These are phyloP conservation scores for Galemys pyrenaicus DNA, from an alignment of 2,113 vertebrate genomes.

Conservation along the genomic window DNA sequence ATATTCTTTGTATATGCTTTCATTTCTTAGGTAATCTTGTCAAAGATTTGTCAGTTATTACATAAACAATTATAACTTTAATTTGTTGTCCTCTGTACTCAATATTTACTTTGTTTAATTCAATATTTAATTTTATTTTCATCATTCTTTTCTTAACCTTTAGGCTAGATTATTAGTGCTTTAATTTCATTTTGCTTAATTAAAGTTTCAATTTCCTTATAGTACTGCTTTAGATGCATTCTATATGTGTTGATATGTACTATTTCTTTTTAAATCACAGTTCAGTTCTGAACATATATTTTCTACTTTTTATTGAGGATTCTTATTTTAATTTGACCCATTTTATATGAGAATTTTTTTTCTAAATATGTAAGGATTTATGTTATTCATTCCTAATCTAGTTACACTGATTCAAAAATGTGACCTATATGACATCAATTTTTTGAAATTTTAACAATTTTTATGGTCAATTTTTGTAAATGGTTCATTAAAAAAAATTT, in stretches of 20 bases:
- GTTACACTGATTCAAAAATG: background rate
- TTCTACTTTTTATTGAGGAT: constrained; percentile 20
- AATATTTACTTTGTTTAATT: background rate
- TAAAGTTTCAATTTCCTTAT: background rate
- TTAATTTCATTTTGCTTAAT: background rate
- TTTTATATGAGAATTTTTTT: background rate
- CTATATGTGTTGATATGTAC: background rate
- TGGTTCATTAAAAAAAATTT: background rate
- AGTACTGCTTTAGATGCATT: background rate
- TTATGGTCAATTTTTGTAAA: background rate
- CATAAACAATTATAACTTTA: background rate
- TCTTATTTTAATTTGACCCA: background rate
- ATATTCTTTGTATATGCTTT: background rate
- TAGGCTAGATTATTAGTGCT: background rate
- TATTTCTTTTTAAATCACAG: background rate
- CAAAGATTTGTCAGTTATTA: background rate
- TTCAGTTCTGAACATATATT: background rate
- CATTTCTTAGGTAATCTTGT: background rate
- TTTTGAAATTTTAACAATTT: background rate
- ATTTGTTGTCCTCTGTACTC: background rate
- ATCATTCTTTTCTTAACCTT: background rate
- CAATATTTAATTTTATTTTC: background rate
- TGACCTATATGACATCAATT: background rate
- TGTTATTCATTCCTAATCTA: background rate
- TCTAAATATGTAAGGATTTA: background rate